Percentiles rank a stretch among this genome's conserved stretches.
phyloP scores from a whole-genome alignment of 2,888 invertebrate genomes.

The Diplolepis rosae region DNA sequence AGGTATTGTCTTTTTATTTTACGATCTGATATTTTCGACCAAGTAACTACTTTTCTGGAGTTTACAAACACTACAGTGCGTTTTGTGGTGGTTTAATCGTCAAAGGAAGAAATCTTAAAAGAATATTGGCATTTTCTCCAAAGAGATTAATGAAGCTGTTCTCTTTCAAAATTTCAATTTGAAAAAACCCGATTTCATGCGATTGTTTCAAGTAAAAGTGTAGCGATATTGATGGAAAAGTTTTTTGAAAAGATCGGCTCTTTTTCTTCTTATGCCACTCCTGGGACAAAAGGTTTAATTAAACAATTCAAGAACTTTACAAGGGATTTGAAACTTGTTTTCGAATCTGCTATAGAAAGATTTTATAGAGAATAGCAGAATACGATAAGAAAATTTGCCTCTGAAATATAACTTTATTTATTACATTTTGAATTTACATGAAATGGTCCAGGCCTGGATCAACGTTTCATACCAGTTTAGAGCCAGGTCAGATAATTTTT shows the following conservation, averaged over 20 bases:
- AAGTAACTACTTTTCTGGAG: neutral
- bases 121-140: slow-evolving; percentile 11
- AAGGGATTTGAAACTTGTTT: neutral
- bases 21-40: neutral
- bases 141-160: slow-evolving; percentile 26
- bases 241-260: neutral
- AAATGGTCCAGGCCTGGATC: no score
- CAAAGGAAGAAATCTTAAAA: slow-evolving; percentile 15
- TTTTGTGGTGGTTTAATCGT: neutral
- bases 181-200: neutral
- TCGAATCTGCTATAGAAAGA: neutral
- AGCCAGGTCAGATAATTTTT: no score
- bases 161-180: slow-evolving; percentile 11
- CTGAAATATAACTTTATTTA: neutral
- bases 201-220: neutral
- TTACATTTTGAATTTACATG: no score
- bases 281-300: neutral
- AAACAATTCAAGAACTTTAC: neutral
- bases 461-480: no score
- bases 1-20: no score
- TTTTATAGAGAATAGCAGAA: no score
- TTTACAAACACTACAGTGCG: neutral
- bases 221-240: neutral
- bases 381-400: no score
- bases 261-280: neutral